Percentiles rank a stretch among this genome's conserved stretches.
These are phyloP conservation scores for Phengaris alcon DNA, from an alignment of 2,888 invertebrate species.

Conservation along the genomic window DNA sequence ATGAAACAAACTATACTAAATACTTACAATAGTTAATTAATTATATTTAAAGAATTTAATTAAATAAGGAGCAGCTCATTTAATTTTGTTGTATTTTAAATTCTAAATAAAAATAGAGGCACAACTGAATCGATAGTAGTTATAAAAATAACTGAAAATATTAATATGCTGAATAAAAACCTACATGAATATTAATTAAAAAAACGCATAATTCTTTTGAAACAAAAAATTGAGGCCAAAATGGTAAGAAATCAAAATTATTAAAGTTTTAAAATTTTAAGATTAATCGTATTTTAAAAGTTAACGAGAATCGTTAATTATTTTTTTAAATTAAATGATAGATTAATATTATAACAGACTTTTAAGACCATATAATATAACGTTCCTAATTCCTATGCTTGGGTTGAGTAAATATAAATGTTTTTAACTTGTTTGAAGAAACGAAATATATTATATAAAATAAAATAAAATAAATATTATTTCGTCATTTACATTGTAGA, in stretches of 20 bases:
- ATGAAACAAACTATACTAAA: background rate
- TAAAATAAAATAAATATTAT: too few species aligned
- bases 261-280: background rate
- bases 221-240: background rate
- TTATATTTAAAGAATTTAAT: background rate
- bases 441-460: too few species aligned
- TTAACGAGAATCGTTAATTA: too few species aligned
- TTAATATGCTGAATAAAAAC: background rate
- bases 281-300: background rate
- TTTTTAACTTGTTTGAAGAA: too few species aligned
- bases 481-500: too few species aligned
- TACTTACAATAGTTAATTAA: background rate
- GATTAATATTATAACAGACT: too few species aligned
- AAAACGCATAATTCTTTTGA: background rate
- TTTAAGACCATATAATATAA: too few species aligned
- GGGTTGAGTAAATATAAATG: too few species aligned
- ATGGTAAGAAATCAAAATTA: background rate
- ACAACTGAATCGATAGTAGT: background rate
- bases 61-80: background rate
- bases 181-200: background rate
- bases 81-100: background rate
- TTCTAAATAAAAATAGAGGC: background rate
- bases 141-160: background rate
- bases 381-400: too few species aligned
- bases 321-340: too few species aligned